These are phyloP conservation scores for Enteromius unitaeniatus DNA, from an alignment of 2,797 vertebrate genomes.

Conservation along the genomic window DNA sequence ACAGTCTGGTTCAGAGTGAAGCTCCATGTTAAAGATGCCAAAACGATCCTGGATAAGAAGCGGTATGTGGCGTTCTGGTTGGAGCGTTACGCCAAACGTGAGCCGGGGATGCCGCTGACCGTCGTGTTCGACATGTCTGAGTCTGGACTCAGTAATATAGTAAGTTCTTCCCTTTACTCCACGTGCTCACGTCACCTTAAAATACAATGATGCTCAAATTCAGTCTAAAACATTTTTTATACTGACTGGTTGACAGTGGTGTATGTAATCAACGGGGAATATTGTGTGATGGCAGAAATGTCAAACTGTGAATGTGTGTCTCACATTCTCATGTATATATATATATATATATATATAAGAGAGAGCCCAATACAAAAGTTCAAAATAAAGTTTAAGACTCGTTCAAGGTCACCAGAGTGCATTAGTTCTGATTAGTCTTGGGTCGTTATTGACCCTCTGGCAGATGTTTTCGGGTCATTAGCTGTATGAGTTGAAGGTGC, in stretches of 20 bases:
- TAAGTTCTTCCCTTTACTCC: conserved; percentile 74
- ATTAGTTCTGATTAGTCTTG: conserved; percentile 25
- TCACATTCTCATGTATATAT: too few relatives aligned
- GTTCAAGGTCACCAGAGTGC: not conserved
- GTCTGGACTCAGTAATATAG: conserved; percentile 91
- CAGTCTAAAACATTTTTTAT: not conserved
- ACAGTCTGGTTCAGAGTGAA: conserved; percentile 97
- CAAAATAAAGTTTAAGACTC: not conserved
- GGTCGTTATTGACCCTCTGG: conserved; percentile 7
- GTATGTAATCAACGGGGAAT: not conserved
- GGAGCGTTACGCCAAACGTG: conserved; percentile 91
- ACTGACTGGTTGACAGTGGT: not conserved
- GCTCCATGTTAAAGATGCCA: conserved; percentile 89
- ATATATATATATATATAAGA: not conserved
- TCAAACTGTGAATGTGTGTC: not conserved
- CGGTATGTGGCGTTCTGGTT: conserved; percentile 96
- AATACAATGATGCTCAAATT: not conserved
- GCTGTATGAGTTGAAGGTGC: conserved; percentile 58
- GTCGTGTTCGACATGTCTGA: conserved; percentile 97
- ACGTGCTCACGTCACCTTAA: not conserved
- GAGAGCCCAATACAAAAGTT: not conserved
- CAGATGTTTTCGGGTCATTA: conserved; percentile 53
- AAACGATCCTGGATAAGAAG: conserved; percentile 90
- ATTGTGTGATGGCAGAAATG: not conserved
- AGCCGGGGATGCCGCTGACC: conserved; percentile 92